A percentile compares a stretch with the other conserved stretches of the same genome.
Conservation (phyloP, 2,113 vertebrate genomes). For the Brachypodius melanocephalos region DNA sequence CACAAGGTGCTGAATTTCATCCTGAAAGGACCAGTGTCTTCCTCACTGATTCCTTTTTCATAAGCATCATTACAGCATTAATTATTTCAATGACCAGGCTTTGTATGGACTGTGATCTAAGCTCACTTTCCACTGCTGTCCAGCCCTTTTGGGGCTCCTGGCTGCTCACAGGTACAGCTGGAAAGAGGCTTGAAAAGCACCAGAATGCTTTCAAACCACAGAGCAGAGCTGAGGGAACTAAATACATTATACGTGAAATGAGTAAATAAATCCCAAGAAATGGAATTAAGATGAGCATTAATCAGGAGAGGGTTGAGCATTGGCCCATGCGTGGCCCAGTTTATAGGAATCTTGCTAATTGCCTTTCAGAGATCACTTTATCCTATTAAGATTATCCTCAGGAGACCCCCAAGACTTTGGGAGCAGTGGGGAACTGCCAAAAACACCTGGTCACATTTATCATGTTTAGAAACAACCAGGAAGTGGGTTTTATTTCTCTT, state of each 20-base stretch:
- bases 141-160: background rate
- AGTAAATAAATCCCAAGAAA: constrained; percentile 70
- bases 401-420: background rate
- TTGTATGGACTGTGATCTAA: no score
- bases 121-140: background rate
- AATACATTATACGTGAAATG: constrained; percentile 36
- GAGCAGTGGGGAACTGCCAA: background rate
- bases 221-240: background rate
- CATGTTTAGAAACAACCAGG: constrained; percentile 59
- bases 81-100: background rate
- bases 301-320: constrained; percentile 52
- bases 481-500: constrained; percentile 71
- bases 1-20: background rate
- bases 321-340: constrained; percentile 19
- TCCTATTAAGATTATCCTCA: constrained; percentile 67
- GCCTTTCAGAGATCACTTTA: constrained; percentile 70
- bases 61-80: background rate
- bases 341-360: constrained; percentile 62
- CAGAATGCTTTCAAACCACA: background rate
- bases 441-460: constrained; percentile 51
- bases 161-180: background rate
- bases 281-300: constrained; percentile 62
- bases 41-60: fast-evolving
- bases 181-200: fast-evolving
- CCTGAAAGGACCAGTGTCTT: background rate